Evolutionary conservation across 2,888 invertebrate species (phyloP).

Genomic region (Spilosoma lubricipeda): DNA sequence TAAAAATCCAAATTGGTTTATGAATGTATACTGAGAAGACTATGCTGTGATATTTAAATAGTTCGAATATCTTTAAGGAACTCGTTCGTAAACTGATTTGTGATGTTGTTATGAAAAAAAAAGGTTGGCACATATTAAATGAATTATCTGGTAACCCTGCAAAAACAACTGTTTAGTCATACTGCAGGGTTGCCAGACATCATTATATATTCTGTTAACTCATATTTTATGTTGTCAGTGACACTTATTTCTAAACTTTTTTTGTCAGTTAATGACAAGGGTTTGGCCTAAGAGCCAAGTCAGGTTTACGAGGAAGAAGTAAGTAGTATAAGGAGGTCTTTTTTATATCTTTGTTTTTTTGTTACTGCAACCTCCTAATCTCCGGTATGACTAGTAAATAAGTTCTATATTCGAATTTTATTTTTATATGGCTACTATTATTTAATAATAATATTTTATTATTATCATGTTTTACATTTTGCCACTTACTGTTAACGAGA

Average conservation of each 20-base stretch:
- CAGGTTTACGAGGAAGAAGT: neutral
- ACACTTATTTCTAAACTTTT: neutral
- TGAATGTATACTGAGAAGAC: conserved; percentile 31
- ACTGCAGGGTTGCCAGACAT: too few relatives aligned
- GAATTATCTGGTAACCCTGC: too few relatives aligned
- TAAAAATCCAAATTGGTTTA: conserved; percentile 64
- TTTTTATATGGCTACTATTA: too few relatives aligned
- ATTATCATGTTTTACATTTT: neutral
- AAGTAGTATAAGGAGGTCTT: too few relatives aligned
- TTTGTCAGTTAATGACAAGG: neutral
- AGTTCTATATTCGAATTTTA: neutral
- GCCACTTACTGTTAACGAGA: neutral
- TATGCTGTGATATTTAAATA: conserved; percentile 5
- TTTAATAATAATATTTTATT: too few relatives aligned
- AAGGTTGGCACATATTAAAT: too few relatives aligned
- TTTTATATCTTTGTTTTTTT: neutral
- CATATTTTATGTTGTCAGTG: too few relatives aligned
- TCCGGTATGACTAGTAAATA: neutral
- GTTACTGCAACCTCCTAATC: neutral
- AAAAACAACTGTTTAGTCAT: too few relatives aligned
- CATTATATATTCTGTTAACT: too few relatives aligned
- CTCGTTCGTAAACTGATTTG: neutral
- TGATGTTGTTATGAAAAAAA: neutral
- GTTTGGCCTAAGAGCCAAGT: too few relatives aligned
- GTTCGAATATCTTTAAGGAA: neutral